phyloP scores from a whole-genome alignment of 2,113 vertebrate species.

The Accipiter cooperii region DNA sequence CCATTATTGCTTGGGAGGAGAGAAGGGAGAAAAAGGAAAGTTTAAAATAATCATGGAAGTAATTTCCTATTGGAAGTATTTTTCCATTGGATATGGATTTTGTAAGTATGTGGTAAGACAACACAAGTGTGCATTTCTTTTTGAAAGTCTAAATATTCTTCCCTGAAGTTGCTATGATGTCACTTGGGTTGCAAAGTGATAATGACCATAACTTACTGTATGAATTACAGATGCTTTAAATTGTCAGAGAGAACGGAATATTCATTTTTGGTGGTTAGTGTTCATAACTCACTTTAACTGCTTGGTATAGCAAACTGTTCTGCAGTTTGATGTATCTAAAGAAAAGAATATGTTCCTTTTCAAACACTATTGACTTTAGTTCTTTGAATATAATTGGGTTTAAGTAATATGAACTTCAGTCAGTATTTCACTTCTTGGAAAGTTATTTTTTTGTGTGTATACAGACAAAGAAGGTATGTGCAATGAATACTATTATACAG shows the following conservation, averaged over 20 bases:
- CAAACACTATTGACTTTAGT: neutral
- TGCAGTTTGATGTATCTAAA: neutral
- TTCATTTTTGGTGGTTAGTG: neutral
- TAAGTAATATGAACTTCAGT: neutral
- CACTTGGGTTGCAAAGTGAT: neutral
- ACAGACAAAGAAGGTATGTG: neutral
- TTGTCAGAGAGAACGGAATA: neutral
- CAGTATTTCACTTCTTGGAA: neutral
- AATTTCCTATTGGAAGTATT: neutral
- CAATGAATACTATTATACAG: neutral
- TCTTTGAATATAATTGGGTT: neutral
- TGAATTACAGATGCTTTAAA: neutral
- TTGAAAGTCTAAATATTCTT: neutral
- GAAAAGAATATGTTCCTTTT: neutral
- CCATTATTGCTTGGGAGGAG: neutral
- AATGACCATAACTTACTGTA: neutral
- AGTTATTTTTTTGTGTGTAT: neutral
- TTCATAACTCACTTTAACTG: neutral
- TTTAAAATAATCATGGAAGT: neutral
- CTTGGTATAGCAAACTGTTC: neutral
- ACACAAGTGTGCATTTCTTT: neutral
- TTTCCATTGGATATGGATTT: neutral
- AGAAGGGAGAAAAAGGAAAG: neutral
- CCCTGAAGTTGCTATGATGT: neutral
- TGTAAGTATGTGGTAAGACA: neutral